Percentiles rank a stretch among this genome's conserved stretches.
Evolutionary conservation across 2,113 vertebrate genomes (phyloP).

Genomic region (Neopipo cinnamomea): DNA sequence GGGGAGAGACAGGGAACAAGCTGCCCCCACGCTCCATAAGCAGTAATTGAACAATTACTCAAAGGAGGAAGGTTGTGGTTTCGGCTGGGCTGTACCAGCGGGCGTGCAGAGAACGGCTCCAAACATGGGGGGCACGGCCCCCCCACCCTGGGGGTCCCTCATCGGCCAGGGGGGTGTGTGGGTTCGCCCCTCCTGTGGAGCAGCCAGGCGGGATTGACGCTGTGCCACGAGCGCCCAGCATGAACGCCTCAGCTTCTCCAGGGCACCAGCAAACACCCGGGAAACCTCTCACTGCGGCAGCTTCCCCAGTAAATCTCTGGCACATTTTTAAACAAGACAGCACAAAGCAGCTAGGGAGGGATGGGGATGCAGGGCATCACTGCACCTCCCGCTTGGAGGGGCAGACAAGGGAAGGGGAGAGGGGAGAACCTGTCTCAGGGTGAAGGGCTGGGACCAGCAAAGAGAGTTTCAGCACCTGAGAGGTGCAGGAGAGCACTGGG

Average conservation of each 20-base stretch:
- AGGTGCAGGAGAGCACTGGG: neutral
- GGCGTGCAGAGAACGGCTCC: neutral
- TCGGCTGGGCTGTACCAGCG: neutral
- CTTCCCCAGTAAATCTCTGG: accelerated
- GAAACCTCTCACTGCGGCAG: neutral
- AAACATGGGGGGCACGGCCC: accelerated
- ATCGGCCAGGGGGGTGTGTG: accelerated
- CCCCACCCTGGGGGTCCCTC: neutral
- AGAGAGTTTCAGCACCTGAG: neutral
- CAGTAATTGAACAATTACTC: conserved; percentile 23
- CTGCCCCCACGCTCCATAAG: conserved; percentile 2
- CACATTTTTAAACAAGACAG: accelerated
- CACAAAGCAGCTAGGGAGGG: neutral
- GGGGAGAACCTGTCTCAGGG: neutral
- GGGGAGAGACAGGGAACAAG: neutral
- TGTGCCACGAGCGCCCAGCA: neutral
- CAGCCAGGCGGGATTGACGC: neutral
- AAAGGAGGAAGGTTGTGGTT: neutral
- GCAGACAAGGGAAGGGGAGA: accelerated
- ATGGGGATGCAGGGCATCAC: neutral
- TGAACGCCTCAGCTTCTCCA: neutral
- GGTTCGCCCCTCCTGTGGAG: accelerated
- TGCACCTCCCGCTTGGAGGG: accelerated
- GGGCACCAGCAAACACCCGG: accelerated
- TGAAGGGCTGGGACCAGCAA: neutral